These are phyloP conservation scores for Dendroctonus ponderosae DNA, from an alignment of 1,140 invertebrate genomes.

Conservation along the genomic window DNA sequence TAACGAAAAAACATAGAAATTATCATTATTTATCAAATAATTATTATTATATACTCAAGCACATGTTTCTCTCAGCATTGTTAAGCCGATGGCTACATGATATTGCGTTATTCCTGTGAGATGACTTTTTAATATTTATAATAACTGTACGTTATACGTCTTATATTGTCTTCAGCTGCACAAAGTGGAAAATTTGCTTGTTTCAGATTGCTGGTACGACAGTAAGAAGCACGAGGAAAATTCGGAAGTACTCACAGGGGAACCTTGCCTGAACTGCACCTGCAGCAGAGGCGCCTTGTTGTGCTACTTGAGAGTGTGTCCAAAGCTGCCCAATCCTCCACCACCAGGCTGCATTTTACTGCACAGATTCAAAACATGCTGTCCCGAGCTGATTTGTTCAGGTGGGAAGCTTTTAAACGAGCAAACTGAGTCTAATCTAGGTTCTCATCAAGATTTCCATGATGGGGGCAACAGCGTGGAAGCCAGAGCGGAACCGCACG, in stretches of 20 bases:
- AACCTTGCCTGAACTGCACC: constrained; percentile 75
- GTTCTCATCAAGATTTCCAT: constrained; percentile 24
- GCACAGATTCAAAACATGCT: constrained; percentile 67
- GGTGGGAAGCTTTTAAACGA: constrained; percentile 43
- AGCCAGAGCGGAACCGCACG: constrained; percentile 37
- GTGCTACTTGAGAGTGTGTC: constrained; percentile 75
- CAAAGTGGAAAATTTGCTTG: background rate
- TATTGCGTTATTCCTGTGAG: too few relatives aligned
- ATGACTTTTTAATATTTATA: too few relatives aligned
- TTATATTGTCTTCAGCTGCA: background rate
- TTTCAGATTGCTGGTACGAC: constrained; percentile 66
- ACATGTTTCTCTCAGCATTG: too few relatives aligned
- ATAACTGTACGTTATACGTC: background rate
- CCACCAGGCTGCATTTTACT: constrained; percentile 69
- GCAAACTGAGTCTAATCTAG: background rate
- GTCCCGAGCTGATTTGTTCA: constrained; percentile 72
- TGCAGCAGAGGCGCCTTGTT: constrained; percentile 69
- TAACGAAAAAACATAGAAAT: too few relatives aligned
- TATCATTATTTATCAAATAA: too few relatives aligned
- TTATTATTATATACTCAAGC: too few relatives aligned
- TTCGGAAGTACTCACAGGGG: constrained; percentile 62
- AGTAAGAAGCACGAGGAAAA: constrained; percentile 64
- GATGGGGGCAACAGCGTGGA: constrained; percentile 39
- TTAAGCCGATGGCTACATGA: too few relatives aligned
- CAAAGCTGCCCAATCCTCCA: constrained; percentile 68